Evolutionary conservation across 2,888 invertebrate genomes (phyloP).

Genomic region (Lutraria lutraria): DNA sequence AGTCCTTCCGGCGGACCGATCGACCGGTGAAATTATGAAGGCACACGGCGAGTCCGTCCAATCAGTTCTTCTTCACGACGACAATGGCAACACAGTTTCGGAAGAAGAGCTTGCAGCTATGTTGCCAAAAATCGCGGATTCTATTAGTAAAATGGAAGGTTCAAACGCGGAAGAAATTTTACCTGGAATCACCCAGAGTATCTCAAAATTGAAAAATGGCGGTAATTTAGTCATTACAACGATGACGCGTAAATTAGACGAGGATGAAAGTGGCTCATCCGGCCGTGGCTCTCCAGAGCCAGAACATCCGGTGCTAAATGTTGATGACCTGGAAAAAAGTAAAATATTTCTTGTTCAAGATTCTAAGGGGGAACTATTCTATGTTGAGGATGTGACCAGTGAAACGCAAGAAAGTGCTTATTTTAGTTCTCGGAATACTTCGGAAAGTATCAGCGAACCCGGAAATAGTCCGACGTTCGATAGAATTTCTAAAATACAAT

Average conservation of each 20-base stretch:
- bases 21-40: conserved; percentile 47
- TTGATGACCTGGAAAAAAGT: conserved; percentile 68
- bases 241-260: conserved; percentile 72
- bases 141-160: conserved; percentile 70
- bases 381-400: conserved; percentile 77
- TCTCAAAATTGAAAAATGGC: conserved; percentile 72
- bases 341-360: conserved; percentile 73
- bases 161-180: conserved; percentile 72
- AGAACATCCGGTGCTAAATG: conserved; percentile 62
- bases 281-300: conserved; percentile 57
- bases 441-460: conserved; percentile 62
- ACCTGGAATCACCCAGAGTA: conserved; percentile 75
- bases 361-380: conserved; percentile 75
- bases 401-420: conserved; percentile 75
- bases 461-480: conserved; percentile 64
- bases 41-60: conserved; percentile 64
- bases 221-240: conserved; percentile 76
- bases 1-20: conserved; percentile 51
- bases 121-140: conserved; percentile 68
- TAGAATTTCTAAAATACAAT: conserved; percentile 69
- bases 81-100: conserved; percentile 61
- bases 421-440: conserved; percentile 67
- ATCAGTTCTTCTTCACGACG: conserved; percentile 56
- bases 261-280: conserved; percentile 69
- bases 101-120: conserved; percentile 64